Evolutionary conservation across 2,113 vertebrate genomes (phyloP).

Genomic region (Antechinus stuartii): DNA sequence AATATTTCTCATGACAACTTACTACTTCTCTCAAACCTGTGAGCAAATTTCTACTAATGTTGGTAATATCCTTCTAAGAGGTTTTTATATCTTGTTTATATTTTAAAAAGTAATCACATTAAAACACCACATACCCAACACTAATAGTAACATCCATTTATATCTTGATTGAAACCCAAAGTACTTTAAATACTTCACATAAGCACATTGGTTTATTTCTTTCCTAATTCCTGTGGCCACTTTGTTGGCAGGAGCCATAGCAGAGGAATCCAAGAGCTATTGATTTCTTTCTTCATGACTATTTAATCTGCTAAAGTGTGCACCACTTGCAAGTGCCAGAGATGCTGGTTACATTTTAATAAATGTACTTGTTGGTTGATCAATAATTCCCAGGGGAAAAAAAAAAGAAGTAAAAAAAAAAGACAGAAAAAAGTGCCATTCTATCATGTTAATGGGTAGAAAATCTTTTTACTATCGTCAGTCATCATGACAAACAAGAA

Average conservation of each 20-base stretch:
- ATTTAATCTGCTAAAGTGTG: conserved; percentile 85
- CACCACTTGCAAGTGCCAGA: conserved; percentile 75
- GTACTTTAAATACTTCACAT: conserved; percentile 71
- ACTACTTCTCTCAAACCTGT: neutral
- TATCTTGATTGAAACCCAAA: conserved; percentile 70
- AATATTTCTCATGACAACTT: neutral
- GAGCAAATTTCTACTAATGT: neutral
- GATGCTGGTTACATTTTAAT: conserved; percentile 86
- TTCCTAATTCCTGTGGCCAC: conserved; percentile 78
- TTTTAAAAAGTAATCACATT: conserved; percentile 62
- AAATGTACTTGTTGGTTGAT: conserved; percentile 82
- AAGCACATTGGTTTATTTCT: conserved; percentile 83
- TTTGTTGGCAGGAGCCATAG: conserved; percentile 77
- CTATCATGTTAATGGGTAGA: conserved; percentile 83
- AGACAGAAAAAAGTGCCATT: conserved; percentile 80
- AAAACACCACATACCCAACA: conserved; percentile 30
- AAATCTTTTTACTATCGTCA: conserved; percentile 84
- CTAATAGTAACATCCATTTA: conserved; percentile 67
- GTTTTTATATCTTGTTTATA: conserved; percentile 20
- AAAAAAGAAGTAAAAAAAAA: conserved; percentile 75
- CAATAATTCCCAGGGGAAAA: conserved; percentile 77
- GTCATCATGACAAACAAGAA: conserved; percentile 86
- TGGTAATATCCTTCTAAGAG: neutral
- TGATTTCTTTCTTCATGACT: conserved; percentile 84
- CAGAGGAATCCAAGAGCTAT: conserved; percentile 82